Evolutionary conservation across 2,113 vertebrate genomes (phyloP), one percentile per base, ranked within the genome.

Genomic region (Varanus salvator): DNA sequence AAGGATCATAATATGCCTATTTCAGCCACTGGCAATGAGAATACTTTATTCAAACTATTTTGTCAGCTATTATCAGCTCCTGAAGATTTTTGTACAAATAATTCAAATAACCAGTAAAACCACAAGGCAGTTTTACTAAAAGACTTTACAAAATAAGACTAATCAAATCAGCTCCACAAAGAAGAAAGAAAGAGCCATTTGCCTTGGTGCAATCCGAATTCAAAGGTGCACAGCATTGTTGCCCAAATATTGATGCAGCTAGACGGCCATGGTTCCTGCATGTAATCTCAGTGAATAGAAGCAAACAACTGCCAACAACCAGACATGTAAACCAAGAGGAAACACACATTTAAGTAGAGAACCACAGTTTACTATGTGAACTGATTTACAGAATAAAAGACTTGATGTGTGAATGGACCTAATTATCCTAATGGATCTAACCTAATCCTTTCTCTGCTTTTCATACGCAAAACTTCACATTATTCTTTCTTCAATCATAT

Each of bases 91-190:
- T 76, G 69, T 68, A 68, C 50, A 48, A 29, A 69, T 80, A 34
- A 60, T 5, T 74, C 0, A 86, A 72, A 27, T 91, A 27, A 44
- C 84, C 6, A 76, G 0, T 14, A 76, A 89, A 91, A 88, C 15
- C 31, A 82, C 85, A 74, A 34, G 87, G 44, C 15, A 0, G 8
- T 93, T 83, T n/a, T 92, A 19, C 44, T 92, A 83, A 14, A 34
- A 68, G 52, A 80, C 38, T 84, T 71, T 44, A 38, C 54, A 66
- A 90, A 87, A 17, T 80, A 91, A 69, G 57, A 71, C 8, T 74
- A 90, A 77, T 2, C 44, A 84, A 90, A 34, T 89, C 74, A 93
- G 86, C 90, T 76, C 44, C 50, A 87, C 48, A 68, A 6, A 60
- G 64, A 84, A 85, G 38, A 3, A 9, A 68, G 14, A 31, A 31